Percentiles rank a stretch among this genome's conserved stretches.
phyloP scores from a whole-genome alignment of 2,113 vertebrate genomes.

The Microcebus lehilahytsara region DNA sequence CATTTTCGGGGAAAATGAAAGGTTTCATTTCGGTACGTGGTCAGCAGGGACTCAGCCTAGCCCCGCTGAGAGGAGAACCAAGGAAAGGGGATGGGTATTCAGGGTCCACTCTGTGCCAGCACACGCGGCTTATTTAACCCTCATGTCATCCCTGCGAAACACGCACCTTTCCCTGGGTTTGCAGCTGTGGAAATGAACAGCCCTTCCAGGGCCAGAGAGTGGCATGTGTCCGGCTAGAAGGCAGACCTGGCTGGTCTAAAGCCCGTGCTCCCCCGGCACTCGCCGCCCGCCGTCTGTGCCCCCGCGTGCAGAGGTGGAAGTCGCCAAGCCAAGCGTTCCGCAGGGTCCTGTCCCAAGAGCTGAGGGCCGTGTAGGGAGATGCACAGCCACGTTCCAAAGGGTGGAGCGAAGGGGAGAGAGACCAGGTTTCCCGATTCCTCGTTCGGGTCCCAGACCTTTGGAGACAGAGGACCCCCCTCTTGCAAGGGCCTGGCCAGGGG shows the following conservation, averaged over 20 bases:
- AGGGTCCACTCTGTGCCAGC: neutral
- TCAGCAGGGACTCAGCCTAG: neutral
- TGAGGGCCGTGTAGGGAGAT: neutral
- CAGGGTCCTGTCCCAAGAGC: neutral
- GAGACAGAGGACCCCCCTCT: no score
- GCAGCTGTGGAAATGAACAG: neutral
- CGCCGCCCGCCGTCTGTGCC: no score
- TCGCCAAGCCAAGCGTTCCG: neutral
- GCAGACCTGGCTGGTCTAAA: neutral
- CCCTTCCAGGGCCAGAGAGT: neutral
- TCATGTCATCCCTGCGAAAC: accelerated
- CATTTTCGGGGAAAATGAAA: no score
- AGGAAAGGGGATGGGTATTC: neutral
- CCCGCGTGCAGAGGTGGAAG: neutral
- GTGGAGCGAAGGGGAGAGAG: neutral
- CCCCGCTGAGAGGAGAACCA: accelerated
- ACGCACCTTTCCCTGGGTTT: neutral
- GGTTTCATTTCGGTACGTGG: neutral
- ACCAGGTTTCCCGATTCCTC: neutral
- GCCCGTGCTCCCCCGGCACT: accelerated
- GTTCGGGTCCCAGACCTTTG: neutral
- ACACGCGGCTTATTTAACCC: neutral
- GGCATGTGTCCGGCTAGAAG: accelerated
- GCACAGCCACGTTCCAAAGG: neutral
- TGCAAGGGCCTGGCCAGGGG: no score